Evolutionary conservation across 2,113 vertebrate genomes (phyloP).

Genomic region (Arothron firmamentum): DNA sequence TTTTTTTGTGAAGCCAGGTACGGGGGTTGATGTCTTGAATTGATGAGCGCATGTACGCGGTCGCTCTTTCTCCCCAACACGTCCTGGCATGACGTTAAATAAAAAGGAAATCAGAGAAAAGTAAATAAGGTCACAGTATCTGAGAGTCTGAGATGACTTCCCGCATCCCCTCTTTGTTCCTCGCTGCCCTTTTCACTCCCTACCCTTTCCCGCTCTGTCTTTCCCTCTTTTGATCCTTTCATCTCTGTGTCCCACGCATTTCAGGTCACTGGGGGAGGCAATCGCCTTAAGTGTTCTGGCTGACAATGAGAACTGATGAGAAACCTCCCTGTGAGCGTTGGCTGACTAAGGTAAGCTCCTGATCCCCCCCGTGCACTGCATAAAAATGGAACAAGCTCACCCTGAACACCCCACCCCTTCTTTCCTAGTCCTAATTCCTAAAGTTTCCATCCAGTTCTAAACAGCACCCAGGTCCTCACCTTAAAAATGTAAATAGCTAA

Average conservation of each 20-base stretch:
- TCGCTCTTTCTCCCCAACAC: too few species aligned
- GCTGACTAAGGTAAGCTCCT: slow-evolving; percentile 46
- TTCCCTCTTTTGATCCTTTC: slow-evolving; percentile 40
- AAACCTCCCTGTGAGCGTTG: slow-evolving; percentile 49
- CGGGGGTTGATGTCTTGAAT: not conserved
- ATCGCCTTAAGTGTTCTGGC: slow-evolving; percentile 73
- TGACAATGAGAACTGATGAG: slow-evolving; percentile 66
- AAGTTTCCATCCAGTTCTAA: slow-evolving; percentile 19
- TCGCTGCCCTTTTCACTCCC: slow-evolving; percentile 9
- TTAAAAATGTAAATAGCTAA: slow-evolving; percentile 1
- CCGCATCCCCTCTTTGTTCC: slow-evolving; percentile 6
- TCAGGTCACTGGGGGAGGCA: slow-evolving; percentile 64
- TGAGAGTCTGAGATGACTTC: slow-evolving; percentile 1
- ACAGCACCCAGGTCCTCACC: slow-evolving; percentile 3
- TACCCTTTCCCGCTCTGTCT: slow-evolving; percentile 11
- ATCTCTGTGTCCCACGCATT: slow-evolving; percentile 53
- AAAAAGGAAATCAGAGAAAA: not conserved
- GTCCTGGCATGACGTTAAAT: not conserved
- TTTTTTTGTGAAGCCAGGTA: not conserved
- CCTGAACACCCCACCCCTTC: not conserved
- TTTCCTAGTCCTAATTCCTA: not conserved
- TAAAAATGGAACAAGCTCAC: slow-evolving; percentile 46
- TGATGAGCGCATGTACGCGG: not conserved
- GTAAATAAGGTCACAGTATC: not conserved
- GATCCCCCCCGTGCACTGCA: slow-evolving; percentile 32